Percentiles rank a stretch among this genome's conserved stretches.
phyloP scores from a whole-genome alignment of 2,888 invertebrate genomes.

The Thera britannica region DNA sequence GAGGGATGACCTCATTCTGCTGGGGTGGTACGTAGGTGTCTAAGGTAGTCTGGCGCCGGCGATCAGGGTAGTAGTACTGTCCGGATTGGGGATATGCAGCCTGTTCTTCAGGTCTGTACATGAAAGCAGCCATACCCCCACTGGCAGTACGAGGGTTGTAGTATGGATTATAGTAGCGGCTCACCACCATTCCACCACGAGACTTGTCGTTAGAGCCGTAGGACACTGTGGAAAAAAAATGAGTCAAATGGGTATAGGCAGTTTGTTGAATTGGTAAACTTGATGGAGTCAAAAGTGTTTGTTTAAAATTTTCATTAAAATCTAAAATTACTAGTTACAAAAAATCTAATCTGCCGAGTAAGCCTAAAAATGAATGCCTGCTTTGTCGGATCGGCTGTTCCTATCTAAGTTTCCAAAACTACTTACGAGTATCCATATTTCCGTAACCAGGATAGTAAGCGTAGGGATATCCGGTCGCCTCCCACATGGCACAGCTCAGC shows the following conservation, averaged over 20 bases:
- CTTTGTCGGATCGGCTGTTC: neutral
- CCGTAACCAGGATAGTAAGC: conserved; percentile 75
- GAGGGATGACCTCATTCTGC: conserved; percentile 57
- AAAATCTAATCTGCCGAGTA: no score
- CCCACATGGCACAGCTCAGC: conserved; percentile 62
- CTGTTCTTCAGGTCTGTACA: conserved; percentile 67
- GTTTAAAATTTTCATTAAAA: neutral
- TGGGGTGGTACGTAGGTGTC: conserved; percentile 67
- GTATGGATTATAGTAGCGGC: conserved; percentile 78
- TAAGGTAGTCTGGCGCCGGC: conserved; percentile 69
- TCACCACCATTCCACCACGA: conserved; percentile 74
- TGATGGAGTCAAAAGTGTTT: neutral
- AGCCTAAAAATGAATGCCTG: no score
- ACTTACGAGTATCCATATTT: conserved; percentile 75
- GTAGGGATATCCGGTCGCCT: conserved; percentile 66
- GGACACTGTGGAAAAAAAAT: conserved; percentile 59
- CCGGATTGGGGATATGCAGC: conserved; percentile 53
- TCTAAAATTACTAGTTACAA: no score
- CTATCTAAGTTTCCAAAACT: neutral
- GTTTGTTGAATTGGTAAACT: neutral
- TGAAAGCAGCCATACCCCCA: conserved; percentile 74
- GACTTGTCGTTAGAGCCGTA: conserved; percentile 69
- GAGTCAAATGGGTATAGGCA: neutral
- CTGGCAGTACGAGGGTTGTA: conserved; percentile 63
- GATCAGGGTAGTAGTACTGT: conserved; percentile 74